Evolutionary conservation across 2,113 vertebrate genomes (phyloP).

Genomic region (Sporophila hypoxantha): DNA sequence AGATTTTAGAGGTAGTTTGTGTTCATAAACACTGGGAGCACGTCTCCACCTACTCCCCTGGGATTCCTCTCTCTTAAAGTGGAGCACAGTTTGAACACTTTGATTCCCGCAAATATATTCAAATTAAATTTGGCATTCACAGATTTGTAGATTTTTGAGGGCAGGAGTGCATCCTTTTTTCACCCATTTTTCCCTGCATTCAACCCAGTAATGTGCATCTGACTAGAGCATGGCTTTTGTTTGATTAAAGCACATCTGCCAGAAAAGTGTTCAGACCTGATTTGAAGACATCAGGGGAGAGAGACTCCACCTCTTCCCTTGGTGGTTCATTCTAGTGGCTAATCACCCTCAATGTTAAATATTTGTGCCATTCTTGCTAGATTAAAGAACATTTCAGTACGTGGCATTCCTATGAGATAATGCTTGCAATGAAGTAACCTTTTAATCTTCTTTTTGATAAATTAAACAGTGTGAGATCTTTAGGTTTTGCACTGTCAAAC

Average conservation of each 20-base stretch:
- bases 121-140: slow-evolving; percentile 29
- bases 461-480: slow-evolving; percentile 58
- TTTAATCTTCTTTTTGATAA: slow-evolving; percentile 65
- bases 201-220: background rate
- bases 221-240: slow-evolving; percentile 1
- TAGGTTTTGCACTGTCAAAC: slow-evolving; percentile 43
- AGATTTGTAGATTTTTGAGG: slow-evolving; percentile 48
- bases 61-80: background rate
- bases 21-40: background rate
- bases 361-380: slow-evolving; percentile 58
- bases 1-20: background rate
- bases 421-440: slow-evolving; percentile 51
- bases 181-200: background rate
- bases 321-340: slow-evolving; percentile 41
- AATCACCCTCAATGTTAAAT: slow-evolving; percentile 58
- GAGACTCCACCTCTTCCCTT: slow-evolving; percentile 33
- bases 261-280: slow-evolving; percentile 33
- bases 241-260: slow-evolving; percentile 54
- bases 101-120: slow-evolving; percentile 9
- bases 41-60: background rate
- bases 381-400: slow-evolving; percentile 52
- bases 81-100: background rate
- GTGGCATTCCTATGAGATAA: slow-evolving; percentile 53
- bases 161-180: slow-evolving; percentile 7
- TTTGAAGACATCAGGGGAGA: slow-evolving; percentile 36